phyloP scores from a whole-genome alignment of 1,140 invertebrate species.

The Listronotus oregonensis region DNA sequence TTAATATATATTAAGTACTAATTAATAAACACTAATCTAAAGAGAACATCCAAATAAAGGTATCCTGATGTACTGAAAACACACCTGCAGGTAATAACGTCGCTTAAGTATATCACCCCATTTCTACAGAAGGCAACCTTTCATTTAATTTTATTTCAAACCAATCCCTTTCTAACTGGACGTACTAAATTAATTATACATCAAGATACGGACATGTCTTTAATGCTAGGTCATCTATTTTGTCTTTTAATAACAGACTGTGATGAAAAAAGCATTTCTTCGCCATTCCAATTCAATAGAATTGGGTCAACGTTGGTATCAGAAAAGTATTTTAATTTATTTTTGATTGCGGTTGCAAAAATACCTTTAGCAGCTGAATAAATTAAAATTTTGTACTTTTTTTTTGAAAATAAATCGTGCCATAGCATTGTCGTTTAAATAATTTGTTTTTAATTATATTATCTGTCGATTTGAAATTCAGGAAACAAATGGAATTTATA shows the following conservation, averaged over 20 bases:
- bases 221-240: constrained; percentile 22
- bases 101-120: constrained; percentile 23
- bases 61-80: constrained; percentile 4
- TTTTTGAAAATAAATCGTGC: too few relatives aligned
- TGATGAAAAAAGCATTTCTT: constrained; percentile 1
- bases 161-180: constrained; percentile 20
- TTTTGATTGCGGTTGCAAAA: too few relatives aligned
- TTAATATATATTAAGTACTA: too few relatives aligned
- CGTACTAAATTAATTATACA: constrained; percentile 12
- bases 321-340: too few relatives aligned
- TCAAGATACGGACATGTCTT: constrained; percentile 19
- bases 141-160: constrained; percentile 7
- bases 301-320: too few relatives aligned
- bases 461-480: too few relatives aligned
- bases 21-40: constrained; percentile 5
- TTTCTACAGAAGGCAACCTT: constrained; percentile 20
- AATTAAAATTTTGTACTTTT: too few relatives aligned
- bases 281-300: neutral
- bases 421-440: too few relatives aligned
- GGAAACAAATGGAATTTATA: too few relatives aligned
- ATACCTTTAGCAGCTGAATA: too few relatives aligned
- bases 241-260: constrained; percentile 17
- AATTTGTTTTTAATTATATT: too few relatives aligned
- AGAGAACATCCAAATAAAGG: constrained; percentile 10
- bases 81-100: constrained; percentile 21